Evolutionary conservation across 2,797 vertebrate species (phyloP).

Genomic region (Acropternis orthonyx): DNA sequence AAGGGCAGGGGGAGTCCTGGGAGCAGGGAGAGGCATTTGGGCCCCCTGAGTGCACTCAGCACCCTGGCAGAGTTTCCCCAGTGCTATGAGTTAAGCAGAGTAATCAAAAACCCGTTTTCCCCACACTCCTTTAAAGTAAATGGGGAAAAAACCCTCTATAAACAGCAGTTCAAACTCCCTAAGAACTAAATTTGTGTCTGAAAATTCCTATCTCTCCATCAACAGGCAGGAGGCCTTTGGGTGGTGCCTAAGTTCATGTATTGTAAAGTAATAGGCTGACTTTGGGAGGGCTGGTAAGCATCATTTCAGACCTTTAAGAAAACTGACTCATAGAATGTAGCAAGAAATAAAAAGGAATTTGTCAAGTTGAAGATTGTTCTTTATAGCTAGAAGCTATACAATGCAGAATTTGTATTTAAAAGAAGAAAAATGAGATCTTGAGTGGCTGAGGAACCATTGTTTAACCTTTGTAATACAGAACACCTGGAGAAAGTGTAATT

Average conservation of each 20-base stretch:
- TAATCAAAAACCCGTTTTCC: background rate
- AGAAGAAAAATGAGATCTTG: constrained; percentile 4
- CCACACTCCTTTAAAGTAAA: background rate
- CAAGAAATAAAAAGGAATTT: background rate
- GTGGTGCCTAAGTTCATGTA: fast-evolving
- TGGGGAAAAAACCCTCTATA: background rate
- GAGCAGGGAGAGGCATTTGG: background rate
- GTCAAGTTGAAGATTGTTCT: background rate
- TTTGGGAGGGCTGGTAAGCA: background rate
- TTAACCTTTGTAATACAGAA: constrained; percentile 17
- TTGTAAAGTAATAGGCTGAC: background rate
- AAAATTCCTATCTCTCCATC: background rate
- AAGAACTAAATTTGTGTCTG: background rate
- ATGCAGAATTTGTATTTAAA: background rate
- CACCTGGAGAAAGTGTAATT: constrained; percentile 30
- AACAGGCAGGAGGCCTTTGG: background rate
- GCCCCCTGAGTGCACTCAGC: background rate
- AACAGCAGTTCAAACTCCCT: background rate
- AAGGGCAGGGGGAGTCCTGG: fast-evolving
- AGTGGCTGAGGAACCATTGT: background rate
- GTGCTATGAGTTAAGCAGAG: background rate
- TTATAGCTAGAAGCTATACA: background rate
- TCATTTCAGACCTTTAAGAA: background rate
- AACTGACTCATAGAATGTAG: background rate
- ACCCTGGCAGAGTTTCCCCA: background rate